Evolutionary conservation across 2,888 invertebrate genomes (phyloP).

Genomic region (Parnassius smintheus): DNA sequence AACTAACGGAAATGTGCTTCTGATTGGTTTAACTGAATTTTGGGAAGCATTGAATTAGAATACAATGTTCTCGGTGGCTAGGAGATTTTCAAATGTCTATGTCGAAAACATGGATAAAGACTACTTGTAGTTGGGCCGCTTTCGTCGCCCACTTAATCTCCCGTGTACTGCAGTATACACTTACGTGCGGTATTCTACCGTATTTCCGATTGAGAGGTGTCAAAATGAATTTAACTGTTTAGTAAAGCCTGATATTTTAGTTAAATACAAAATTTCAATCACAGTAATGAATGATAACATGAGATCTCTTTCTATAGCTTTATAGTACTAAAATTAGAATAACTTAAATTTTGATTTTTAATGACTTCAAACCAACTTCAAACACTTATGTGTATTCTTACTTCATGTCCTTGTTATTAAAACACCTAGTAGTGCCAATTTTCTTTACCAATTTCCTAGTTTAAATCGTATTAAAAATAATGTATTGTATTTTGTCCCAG

Average conservation of each 20-base stretch:
- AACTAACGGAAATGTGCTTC: too few species aligned
- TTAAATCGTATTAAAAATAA: constrained; percentile 4
- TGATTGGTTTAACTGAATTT: neutral
- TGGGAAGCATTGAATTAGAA: neutral
- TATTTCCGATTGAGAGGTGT: constrained; percentile 13
- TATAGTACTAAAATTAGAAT: too few species aligned
- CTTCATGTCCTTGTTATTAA: too few species aligned
- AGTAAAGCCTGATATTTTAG: neutral
- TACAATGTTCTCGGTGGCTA: constrained; percentile 1
- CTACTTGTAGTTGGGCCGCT: constrained; percentile 4
- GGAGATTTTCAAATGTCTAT: constrained; percentile 5
- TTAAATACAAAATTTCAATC: too few species aligned
- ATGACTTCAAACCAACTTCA: too few species aligned
- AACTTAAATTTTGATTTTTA: too few species aligned
- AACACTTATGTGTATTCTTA: too few species aligned
- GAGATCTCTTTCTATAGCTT: too few species aligned
- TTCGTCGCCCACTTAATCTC: constrained; percentile 3
- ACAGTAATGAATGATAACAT: too few species aligned
- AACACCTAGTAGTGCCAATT: too few species aligned
- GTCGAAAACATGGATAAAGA: neutral
- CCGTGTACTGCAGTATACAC: constrained; percentile 3
- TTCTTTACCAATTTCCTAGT: neutral
- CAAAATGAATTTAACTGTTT: constrained; percentile 1
- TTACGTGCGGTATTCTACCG: constrained; percentile 8
- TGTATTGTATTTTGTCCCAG: neutral